phyloP scores from a whole-genome alignment of 1,140 invertebrate species.

The Teleogryllus occipitalis region DNA sequence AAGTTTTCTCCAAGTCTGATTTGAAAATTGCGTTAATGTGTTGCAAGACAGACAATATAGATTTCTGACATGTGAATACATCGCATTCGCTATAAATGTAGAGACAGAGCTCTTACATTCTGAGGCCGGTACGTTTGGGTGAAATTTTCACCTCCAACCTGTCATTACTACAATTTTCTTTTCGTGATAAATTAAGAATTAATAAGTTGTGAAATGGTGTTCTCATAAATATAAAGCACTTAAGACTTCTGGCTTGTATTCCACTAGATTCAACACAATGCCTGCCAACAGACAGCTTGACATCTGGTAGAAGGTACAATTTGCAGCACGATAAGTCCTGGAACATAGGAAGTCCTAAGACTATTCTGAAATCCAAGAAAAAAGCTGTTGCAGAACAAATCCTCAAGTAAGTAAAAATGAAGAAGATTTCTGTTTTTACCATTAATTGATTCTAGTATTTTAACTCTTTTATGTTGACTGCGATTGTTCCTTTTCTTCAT shows the following conservation, averaged over 20 bases:
- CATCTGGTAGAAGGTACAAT: not conserved
- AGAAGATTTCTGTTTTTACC: not conserved
- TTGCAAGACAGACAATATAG: too few species aligned
- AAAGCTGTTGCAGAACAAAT: conserved; percentile 41
- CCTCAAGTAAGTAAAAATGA: conserved; percentile 24
- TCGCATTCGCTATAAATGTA: too few species aligned
- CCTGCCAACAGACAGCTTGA: conserved; percentile 2
- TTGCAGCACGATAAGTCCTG: not conserved
- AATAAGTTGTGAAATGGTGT: too few species aligned
- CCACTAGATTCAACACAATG: not conserved
- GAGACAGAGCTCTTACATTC: too few species aligned
- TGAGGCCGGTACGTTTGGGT: too few species aligned
- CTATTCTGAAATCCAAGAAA: conserved; percentile 35
- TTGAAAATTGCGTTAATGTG: too few species aligned
- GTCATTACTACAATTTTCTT: too few species aligned
- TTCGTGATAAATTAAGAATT: too few species aligned
- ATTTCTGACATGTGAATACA: too few species aligned
- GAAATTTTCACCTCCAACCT: too few species aligned
- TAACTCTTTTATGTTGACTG: not conserved
- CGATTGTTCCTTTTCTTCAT: not conserved
- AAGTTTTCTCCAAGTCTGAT: too few species aligned
- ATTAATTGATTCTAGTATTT: not conserved
- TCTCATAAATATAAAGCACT: too few species aligned
- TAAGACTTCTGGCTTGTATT: not conserved
- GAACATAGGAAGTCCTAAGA: conserved; percentile 9